Evolutionary conservation across 92 coral and sea anemone genomes (phyloP).

Genomic region (Zoanthus solanderi): DNA sequence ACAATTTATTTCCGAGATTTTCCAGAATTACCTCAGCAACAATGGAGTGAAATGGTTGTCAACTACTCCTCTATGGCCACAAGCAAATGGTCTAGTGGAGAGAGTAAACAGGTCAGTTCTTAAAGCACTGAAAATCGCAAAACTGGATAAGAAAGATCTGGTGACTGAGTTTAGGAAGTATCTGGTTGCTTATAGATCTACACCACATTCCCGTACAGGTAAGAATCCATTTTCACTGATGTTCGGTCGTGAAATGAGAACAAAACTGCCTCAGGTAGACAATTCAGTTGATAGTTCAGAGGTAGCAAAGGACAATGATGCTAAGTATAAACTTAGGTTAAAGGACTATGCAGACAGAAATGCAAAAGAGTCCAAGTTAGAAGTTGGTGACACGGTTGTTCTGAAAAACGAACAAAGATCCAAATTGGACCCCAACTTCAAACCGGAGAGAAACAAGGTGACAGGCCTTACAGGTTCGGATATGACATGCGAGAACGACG

Average conservation of each 20-base stretch:
- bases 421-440: slow-evolving; percentile 40
- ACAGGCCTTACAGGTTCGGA: slow-evolving; percentile 36
- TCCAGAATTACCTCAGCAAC: slow-evolving; percentile 30
- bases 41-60: slow-evolving; percentile 38
- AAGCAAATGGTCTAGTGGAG: slow-evolving; percentile 26
- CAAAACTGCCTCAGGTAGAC: slow-evolving; percentile 46
- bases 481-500: slow-evolving; percentile 21
- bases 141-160: slow-evolving; percentile 43
- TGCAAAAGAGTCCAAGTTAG: slow-evolving; percentile 25
- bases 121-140: slow-evolving; percentile 41
- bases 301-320: slow-evolving; percentile 43
- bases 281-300: slow-evolving; percentile 10
- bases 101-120: slow-evolving; percentile 49
- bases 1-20: too few relatives aligned
- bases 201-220: slow-evolving; percentile 45
- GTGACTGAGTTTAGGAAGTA: slow-evolving; percentile 45
- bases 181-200: slow-evolving; percentile 49
- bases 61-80: too few relatives aligned
- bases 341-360: slow-evolving; percentile 54
- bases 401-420: slow-evolving; percentile 28
- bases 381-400: slow-evolving; percentile 47
- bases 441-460: slow-evolving; percentile 39
- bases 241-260: slow-evolving; percentile 44
- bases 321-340: slow-evolving; percentile 27
- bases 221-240: slow-evolving; percentile 27